These are phyloP conservation scores for Rhodeus uyekii DNA, from an alignment of 2,797 vertebrate species.

Conservation along the genomic window DNA sequence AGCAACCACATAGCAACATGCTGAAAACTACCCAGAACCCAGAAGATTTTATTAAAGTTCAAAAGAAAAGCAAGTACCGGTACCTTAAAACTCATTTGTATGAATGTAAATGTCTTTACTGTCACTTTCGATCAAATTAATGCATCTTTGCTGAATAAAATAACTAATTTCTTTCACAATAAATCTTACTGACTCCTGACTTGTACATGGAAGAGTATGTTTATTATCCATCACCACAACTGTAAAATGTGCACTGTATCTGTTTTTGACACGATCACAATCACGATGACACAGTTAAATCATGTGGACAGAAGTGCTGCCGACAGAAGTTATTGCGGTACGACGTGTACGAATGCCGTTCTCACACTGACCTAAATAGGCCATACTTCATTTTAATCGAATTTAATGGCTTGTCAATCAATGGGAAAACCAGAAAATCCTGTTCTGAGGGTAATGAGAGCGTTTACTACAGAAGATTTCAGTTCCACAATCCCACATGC, in stretches of 20 bases:
- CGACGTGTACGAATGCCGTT: not conserved
- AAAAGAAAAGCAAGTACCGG: not conserved
- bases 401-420: constrained; percentile 29
- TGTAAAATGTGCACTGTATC: not conserved
- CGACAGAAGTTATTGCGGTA: constrained; percentile 26
- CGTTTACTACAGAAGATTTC: not conserved
- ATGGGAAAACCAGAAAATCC: not conserved
- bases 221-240: not conserved
- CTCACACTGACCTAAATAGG: constrained; percentile 19
- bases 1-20: too few species aligned
- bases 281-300: not conserved
- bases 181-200: not conserved
- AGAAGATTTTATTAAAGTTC: not conserved
- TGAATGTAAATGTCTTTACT: not conserved
- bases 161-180: not conserved
- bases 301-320: constrained; percentile 12
- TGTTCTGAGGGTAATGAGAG: not conserved
- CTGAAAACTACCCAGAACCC: too few species aligned
- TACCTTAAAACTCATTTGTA: too few species aligned
- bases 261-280: not conserved
- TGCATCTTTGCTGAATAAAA: not conserved
- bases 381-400: constrained; percentile 3
- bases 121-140: not conserved
- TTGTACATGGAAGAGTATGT: too few species aligned
- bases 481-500: not conserved